phyloP scores from a whole-genome alignment of 2,797 vertebrate species.

The Chelon labrosus region DNA sequence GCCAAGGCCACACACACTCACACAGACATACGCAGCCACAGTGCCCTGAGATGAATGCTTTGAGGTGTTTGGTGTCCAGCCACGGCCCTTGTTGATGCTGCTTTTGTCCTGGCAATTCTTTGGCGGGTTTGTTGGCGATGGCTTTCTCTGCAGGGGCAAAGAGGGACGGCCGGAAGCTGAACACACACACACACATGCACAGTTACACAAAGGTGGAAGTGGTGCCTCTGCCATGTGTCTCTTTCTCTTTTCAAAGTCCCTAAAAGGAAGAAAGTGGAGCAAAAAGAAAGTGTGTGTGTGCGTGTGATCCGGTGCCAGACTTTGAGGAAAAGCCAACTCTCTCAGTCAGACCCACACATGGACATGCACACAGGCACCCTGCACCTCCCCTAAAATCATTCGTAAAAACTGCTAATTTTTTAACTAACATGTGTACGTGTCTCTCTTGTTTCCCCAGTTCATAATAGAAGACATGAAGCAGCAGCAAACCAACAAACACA shows the following conservation, averaged over 20 bases:
- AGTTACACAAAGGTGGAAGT: slow-evolving; percentile 64
- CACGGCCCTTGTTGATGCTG: slow-evolving; percentile 33
- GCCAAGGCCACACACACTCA: slow-evolving; percentile 46
- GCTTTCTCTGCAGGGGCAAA: slow-evolving; percentile 51
- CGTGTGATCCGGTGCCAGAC: slow-evolving; percentile 51
- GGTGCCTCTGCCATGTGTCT: slow-evolving; percentile 40
- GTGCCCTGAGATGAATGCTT: slow-evolving; percentile 34
- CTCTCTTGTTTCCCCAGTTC: slow-evolving; percentile 83
- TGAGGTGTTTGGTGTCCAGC: slow-evolving; percentile 47
- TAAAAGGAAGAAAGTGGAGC: slow-evolving; percentile 74
- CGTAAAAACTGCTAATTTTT: too few relatives aligned
- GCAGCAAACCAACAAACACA: slow-evolving; percentile 95
- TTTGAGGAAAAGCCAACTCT: slow-evolving; percentile 58
- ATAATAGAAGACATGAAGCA: slow-evolving; percentile 99
- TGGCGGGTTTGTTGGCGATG: slow-evolving; percentile 34
- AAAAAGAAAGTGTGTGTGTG: slow-evolving; percentile 45
- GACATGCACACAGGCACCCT: slow-evolving; percentile 36
- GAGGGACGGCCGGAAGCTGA: slow-evolving; percentile 48
- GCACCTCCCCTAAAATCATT: background rate
- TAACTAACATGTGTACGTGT: too few relatives aligned
- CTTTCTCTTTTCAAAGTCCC: slow-evolving; percentile 70
- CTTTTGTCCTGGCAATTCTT: slow-evolving; percentile 42
- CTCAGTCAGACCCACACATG: slow-evolving; percentile 56
- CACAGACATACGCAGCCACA: slow-evolving; percentile 10
- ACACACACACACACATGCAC: background rate